Evolutionary conservation across 2,113 vertebrate genomes (phyloP), one percentile per base, ranked within the genome.

Genomic region (Hippopotamus amphibius): DNA sequence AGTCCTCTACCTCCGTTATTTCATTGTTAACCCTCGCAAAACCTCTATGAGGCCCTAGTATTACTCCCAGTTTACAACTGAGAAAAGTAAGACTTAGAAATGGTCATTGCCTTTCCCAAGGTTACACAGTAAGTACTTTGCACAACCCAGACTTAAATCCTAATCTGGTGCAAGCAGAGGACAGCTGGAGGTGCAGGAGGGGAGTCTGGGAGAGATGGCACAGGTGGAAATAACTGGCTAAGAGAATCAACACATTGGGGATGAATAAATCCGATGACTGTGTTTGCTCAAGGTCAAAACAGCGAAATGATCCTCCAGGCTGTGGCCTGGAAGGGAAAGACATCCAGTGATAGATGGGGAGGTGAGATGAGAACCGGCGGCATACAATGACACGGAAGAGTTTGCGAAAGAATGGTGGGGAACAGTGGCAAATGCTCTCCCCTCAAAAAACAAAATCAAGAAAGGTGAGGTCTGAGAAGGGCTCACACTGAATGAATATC

Each of bases 61-160:
- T 53, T 17, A 77, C 37, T 89, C 26, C 8, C 41, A 63, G 50
- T 53, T 72, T 55, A 74, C 72, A 79, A 72, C 55, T 92, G 48
- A 88, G 63, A 68, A 95, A 92, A 68, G 30, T n/a, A 24, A 69
- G 50, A 50, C 37, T 50, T 88, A n/a, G n/a, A 82, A 65, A 81
- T 63, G 37, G 26, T 57, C 69, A 50, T 11, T 37, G 14, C 41
- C 28, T 84, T 86, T 81, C 37, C 26, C 13, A 59, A 68, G 17
- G 46, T 71, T 81, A 63, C 28, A 46, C 7, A 72, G 26, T 4
- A 86, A 71, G 50, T 63, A 63, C 10, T 33, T 80, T 57, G 28
- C 8, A 86, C 48, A 90, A 93, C 14, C 28, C 17, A 79, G 11
- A 79, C 92, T 86, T 72, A 77, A 84, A 83, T 74, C 28, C 28